Conservation (phyloP, 2,888 invertebrate genomes). For the Drosophila anomalata region DNA sequence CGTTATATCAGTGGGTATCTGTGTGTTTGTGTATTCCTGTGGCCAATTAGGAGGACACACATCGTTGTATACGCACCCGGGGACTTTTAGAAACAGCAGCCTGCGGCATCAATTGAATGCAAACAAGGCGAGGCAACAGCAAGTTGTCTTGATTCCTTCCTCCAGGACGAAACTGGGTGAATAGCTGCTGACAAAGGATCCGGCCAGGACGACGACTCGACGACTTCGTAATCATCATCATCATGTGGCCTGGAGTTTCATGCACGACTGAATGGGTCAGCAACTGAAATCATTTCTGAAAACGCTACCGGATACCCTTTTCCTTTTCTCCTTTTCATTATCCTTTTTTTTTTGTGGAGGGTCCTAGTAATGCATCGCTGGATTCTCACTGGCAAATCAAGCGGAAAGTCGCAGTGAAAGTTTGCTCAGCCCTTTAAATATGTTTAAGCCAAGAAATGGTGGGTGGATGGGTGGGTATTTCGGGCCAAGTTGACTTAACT, state of each 20-base stretch:
- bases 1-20: neutral
- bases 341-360: constrained; percentile 20
- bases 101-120: constrained; percentile 59
- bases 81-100: constrained; percentile 13
- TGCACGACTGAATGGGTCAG: constrained; percentile 63
- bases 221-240: constrained; percentile 46
- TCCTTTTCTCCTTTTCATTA: constrained; percentile 9
- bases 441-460: constrained; percentile 16
- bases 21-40: constrained; percentile 7
- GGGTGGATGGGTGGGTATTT: neutral
- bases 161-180: neutral
- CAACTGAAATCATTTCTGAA: constrained; percentile 30
- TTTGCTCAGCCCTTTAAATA: constrained; percentile 30
- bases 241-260: constrained; percentile 56
- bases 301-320: constrained; percentile 24
- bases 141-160: constrained; percentile 6
- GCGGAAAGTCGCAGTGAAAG: constrained; percentile 68
- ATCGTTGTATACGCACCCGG: constrained; percentile 10
- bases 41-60: constrained; percentile 43
- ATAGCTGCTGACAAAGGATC: constrained; percentile 31
- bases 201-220: constrained; percentile 1
- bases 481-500: neutral
- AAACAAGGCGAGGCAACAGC: constrained; percentile 51
- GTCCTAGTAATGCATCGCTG: constrained; percentile 64
- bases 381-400: constrained; percentile 65